phyloP scores from a whole-genome alignment of 2,888 invertebrate species.

The Ceramica pisi region DNA sequence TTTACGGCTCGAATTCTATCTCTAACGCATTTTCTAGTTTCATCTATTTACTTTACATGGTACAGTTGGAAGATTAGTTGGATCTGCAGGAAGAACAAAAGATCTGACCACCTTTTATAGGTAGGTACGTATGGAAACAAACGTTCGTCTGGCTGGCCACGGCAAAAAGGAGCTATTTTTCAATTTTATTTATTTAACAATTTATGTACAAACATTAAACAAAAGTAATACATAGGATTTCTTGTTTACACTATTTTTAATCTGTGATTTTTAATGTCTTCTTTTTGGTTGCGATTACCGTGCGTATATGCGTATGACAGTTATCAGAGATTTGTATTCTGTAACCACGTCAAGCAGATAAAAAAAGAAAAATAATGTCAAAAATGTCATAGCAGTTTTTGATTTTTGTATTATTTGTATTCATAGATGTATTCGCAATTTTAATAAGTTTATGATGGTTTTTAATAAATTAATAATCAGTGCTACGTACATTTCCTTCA shows the following conservation, averaged over 20 bases:
- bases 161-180: too few species aligned
- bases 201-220: too few species aligned
- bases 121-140: background rate
- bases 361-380: slow-evolving; percentile 1
- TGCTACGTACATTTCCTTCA: slow-evolving; percentile 8
- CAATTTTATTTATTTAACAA: too few species aligned
- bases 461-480: slow-evolving; percentile 8
- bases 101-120: background rate
- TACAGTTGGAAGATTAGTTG: background rate
- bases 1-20: too few species aligned
- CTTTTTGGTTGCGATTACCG: too few species aligned
- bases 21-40: too few species aligned
- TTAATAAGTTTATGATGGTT: slow-evolving; percentile 16
- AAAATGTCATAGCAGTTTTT: background rate
- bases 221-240: too few species aligned
- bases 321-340: background rate
- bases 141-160: background rate
- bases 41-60: too few species aligned
- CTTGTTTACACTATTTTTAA: too few species aligned
- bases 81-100: background rate
- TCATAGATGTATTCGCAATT: background rate
- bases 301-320: too few species aligned
- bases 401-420: background rate
- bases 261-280: too few species aligned
- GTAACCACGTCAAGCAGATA: background rate